Conservation (phyloP, 2,797 vertebrate species). For the Salarias fasciatus region DNA sequence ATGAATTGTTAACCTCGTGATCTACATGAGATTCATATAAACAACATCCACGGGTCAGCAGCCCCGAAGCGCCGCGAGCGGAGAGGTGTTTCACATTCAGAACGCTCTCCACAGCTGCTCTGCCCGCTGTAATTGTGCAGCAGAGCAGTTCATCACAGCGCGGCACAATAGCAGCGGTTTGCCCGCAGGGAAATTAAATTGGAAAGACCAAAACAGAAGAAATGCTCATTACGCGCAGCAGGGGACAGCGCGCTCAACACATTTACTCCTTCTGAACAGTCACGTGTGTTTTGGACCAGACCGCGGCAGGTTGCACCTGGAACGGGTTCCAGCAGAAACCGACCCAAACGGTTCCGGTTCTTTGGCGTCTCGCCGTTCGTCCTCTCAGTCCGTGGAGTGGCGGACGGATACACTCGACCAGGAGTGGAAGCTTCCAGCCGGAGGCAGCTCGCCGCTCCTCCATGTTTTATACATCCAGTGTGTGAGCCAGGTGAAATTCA, state of each 20-base stretch:
- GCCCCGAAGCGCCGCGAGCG: constrained; percentile 19
- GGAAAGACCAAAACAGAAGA: constrained; percentile 43
- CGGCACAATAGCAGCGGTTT: constrained; percentile 20
- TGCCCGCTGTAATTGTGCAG: constrained; percentile 53
- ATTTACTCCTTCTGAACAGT: constrained; percentile 9
- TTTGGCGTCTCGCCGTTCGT: neutral
- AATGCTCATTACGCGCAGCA: constrained; percentile 23
- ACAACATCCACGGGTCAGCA: constrained; percentile 17
- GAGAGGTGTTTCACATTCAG: constrained; percentile 39
- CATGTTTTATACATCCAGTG: constrained; percentile 30
- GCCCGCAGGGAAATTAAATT: constrained; percentile 54
- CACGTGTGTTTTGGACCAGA: no score
- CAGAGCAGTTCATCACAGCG: constrained; percentile 28
- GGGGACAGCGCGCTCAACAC: constrained; percentile 6
- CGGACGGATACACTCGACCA: constrained; percentile 24
- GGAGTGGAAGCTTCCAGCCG: constrained; percentile 33
- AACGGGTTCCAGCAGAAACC: neutral
- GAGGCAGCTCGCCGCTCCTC: constrained; percentile 1
- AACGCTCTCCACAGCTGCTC: constrained; percentile 34
- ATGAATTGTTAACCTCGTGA: constrained; percentile 38
- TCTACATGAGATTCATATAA: constrained; percentile 24
- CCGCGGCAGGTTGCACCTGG: no score
- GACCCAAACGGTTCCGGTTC: neutral
- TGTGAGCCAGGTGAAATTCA: constrained; percentile 43
- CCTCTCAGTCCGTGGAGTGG: constrained; percentile 10